Base-by-base conservation (phyloP, 2,113 vertebrate genomes). In the Tympanuchus pallidicinctus region DNA sequence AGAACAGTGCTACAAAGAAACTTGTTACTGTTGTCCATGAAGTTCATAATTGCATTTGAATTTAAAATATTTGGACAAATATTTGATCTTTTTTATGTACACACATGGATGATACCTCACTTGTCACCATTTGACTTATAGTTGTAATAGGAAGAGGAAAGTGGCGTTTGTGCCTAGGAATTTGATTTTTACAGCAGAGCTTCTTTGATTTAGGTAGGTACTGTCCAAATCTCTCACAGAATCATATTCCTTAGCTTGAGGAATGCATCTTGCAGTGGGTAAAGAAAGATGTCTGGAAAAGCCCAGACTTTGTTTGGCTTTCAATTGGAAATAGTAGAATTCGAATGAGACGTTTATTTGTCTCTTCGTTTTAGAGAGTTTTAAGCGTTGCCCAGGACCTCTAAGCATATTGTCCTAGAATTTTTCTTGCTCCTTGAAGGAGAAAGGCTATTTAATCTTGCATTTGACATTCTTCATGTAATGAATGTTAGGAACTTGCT, bases 61-160 rank as follows among this genome's bases (percentile, higher is more conserved):
- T 73, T 76, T 40, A 18, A 63, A 75, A 5, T 25, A 14, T 38
- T 93, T 74, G 43, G 71, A 36, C 34, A 74, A 81, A 43, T 77
- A 6, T 5, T 71, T 54, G 6, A 19, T 92, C 10, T 52, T 93
- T 9, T 11, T 21, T 59, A 11, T 13, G 2, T 78, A 5, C 3
- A 2, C 1, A 0, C 25, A 1, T 57, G 56, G 17, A 8, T 42
- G 22, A 24, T 78, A 30, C 11, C 27, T 74, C 25, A 22, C 6
- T 38, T 63, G 27, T 74, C 45, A 24, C 38, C 24, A 22, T 69
- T 47, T 45, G 28, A 19, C 11, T 91, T 30, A 17, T 15, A 27
- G 45, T 70, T 87, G 47, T 6, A 19, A 19, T 82, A 24, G 42
- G 24, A 13, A 13, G 66, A 91, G 19, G 67, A 32, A 65, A 90